These are phyloP conservation scores for Leptopilina clavipes DNA, from an alignment of 1,140 invertebrate genomes.

Conservation along the genomic window DNA sequence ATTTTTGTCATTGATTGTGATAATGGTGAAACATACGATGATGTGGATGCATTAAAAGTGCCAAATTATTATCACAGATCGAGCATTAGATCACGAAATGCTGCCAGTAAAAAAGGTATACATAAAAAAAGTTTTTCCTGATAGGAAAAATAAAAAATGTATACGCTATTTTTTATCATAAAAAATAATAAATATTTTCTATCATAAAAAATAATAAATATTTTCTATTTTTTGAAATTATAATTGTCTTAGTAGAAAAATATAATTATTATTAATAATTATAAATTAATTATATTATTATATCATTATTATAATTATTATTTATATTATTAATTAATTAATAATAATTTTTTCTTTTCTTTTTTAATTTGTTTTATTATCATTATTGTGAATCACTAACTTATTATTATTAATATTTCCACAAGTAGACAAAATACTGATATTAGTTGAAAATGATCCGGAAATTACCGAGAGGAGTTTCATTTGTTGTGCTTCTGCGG, in stretches of 20 bases:
- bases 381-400: background rate
- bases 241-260: too few species aligned
- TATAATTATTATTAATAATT: too few species aligned
- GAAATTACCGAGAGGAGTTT: background rate
- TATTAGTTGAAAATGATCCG: background rate
- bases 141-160: too few species aligned
- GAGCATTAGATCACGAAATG: background rate
- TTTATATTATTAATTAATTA: too few species aligned
- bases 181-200: background rate
- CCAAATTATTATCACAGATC: background rate
- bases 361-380: background rate
- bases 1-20: constrained; percentile 51
- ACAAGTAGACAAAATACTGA: background rate
- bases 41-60: background rate
- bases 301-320: too few species aligned
- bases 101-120: constrained; percentile 1
- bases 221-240: too few species aligned
- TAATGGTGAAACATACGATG: constrained; percentile 47
- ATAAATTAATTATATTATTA: too few species aligned
- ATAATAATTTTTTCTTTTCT: background rate
- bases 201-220: too few species aligned
- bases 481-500: constrained; percentile 2
- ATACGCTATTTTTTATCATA: too few species aligned
- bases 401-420: background rate
- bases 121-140: too few species aligned